Evolutionary conservation across 2,113 vertebrate genomes (phyloP).

Genomic region (Apistogramma diplotaenia): DNA sequence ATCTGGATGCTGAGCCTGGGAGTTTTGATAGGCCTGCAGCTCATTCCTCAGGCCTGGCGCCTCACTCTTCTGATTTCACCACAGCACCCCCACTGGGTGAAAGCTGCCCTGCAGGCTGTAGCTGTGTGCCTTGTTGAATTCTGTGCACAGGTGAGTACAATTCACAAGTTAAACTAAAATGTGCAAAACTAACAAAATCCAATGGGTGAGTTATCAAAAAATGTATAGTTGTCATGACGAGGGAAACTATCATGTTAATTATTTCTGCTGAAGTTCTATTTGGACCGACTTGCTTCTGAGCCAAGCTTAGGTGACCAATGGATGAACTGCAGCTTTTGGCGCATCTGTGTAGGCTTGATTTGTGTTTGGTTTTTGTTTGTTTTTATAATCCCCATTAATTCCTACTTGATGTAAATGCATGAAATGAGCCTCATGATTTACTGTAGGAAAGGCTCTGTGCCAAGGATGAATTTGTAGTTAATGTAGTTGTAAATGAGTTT

Average conservation of each 20-base stretch:
- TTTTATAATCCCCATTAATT: too few relatives aligned
- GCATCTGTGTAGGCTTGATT: too few relatives aligned
- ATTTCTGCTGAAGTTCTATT: too few relatives aligned
- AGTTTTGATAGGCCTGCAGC: not conserved
- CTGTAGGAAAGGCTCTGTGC: not conserved
- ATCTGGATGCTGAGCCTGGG: not conserved
- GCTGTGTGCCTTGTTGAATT: not conserved
- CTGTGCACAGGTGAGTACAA: not conserved
- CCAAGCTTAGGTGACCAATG: too few relatives aligned
- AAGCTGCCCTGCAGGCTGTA: not conserved
- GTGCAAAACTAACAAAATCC: not conserved
- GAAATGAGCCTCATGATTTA: not conserved
- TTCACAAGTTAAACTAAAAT: not conserved
- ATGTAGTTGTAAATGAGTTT: not conserved
- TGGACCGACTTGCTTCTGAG: too few relatives aligned
- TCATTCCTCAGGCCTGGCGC: not conserved
- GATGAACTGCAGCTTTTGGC: too few relatives aligned
- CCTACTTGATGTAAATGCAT: not conserved
- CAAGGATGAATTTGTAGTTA: not conserved
- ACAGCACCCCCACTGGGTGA: not conserved
- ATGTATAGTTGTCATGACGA: too few relatives aligned
- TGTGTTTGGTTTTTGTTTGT: too few relatives aligned
- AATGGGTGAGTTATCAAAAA: too few relatives aligned
- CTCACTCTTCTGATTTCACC: not conserved
- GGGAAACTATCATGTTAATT: too few relatives aligned